Evolutionary conservation across 2,797 vertebrate species (phyloP).

Genomic region (Poeciliopsis turneri): DNA sequence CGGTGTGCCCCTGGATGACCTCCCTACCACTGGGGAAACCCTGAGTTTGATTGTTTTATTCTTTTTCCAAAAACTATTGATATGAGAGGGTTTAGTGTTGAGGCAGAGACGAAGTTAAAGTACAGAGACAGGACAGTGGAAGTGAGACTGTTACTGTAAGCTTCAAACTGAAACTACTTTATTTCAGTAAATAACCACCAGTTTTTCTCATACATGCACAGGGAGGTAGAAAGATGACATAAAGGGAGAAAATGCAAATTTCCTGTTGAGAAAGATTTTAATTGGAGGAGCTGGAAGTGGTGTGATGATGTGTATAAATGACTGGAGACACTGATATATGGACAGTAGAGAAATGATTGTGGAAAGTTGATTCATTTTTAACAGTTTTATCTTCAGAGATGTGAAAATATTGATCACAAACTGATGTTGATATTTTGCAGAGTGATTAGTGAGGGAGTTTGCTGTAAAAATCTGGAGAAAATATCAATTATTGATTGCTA

Average conservation of each 20-base stretch:
- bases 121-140: constrained; percentile 48
- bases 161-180: background rate
- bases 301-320: constrained; percentile 47
- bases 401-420: constrained; percentile 6
- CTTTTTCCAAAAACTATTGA: background rate
- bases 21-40: too few relatives aligned
- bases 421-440: constrained; percentile 1
- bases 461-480: constrained; percentile 4
- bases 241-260: constrained; percentile 49
- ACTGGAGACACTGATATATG: constrained; percentile 30
- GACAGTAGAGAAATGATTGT: constrained; percentile 21
- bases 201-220: constrained; percentile 43
- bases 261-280: constrained; percentile 32
- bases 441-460: constrained; percentile 7
- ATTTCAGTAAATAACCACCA: background rate
- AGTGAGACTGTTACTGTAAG: constrained; percentile 28
- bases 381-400: constrained; percentile 4
- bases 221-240: constrained; percentile 47
- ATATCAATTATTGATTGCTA: background rate
- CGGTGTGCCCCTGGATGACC: too few relatives aligned
- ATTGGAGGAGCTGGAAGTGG: constrained; percentile 27
- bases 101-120: constrained; percentile 46
- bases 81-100: constrained; percentile 35
- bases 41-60: too few relatives aligned
- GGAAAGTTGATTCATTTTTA: constrained; percentile 6